These are phyloP conservation scores for Platycercus adscitus DNA, from an alignment of 2,113 vertebrate genomes.

Conservation along the genomic window DNA sequence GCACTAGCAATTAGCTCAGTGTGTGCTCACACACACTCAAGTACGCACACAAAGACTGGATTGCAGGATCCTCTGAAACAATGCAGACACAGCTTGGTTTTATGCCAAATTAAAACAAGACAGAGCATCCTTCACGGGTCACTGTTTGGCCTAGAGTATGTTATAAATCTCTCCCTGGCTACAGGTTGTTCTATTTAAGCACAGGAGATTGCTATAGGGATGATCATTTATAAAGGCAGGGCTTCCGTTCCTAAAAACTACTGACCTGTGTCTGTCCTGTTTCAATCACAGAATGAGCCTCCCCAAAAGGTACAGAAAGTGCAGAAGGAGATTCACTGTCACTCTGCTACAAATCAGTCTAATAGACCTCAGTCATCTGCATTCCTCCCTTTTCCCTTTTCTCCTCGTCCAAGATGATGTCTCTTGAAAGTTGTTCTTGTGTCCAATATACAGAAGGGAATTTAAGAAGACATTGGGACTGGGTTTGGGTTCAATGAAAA, in stretches of 20 bases:
- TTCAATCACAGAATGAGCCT: slow-evolving; percentile 4
- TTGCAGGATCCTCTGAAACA: slow-evolving; percentile 4
- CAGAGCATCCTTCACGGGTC: slow-evolving; percentile 57
- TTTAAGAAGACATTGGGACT: not conserved
- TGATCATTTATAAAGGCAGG: slow-evolving; percentile 51
- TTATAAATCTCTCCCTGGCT: slow-evolving; percentile 61
- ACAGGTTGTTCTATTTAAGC: slow-evolving; percentile 52
- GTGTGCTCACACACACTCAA: not conserved
- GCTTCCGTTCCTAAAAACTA: slow-evolving; percentile 29
- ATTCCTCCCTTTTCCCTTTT: not conserved
- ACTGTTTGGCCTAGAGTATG: slow-evolving; percentile 43
- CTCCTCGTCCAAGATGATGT: not conserved
- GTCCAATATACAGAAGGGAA: not conserved
- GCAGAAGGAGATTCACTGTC: slow-evolving; percentile 10
- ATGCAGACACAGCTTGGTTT: slow-evolving; percentile 9
- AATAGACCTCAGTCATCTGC: not conserved
- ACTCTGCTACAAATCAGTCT: slow-evolving; percentile 27
- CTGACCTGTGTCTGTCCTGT: slow-evolving; percentile 32
- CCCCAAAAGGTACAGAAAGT: not conserved
- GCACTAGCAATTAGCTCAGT: not conserved
- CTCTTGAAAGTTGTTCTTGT: not conserved
- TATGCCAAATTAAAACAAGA: slow-evolving; percentile 51
- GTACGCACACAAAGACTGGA: not conserved
- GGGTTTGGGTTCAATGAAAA: not conserved
- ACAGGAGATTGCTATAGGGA: slow-evolving; percentile 47